These are phyloP conservation scores for Gambusia affinis DNA, from an alignment of 2,113 vertebrate genomes.

Conservation along the genomic window DNA sequence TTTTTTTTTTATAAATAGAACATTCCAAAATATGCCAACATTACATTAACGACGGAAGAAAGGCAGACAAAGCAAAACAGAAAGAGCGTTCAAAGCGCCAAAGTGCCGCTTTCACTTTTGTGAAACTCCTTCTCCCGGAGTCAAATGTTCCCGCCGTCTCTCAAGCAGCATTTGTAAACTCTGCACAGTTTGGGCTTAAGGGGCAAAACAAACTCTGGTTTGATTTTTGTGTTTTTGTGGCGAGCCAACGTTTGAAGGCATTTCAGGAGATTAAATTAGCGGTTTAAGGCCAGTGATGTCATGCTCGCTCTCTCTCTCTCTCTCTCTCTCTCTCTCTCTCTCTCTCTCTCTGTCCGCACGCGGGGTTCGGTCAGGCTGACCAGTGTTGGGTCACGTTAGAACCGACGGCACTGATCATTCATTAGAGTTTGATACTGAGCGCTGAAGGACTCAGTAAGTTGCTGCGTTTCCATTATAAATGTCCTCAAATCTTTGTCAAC, in stretches of 20 bases:
- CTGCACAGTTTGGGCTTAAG: constrained; percentile 16
- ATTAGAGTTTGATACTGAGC: neutral
- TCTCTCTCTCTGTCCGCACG: neutral
- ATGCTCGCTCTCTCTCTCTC: constrained; percentile 29
- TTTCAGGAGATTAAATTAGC: constrained; percentile 46
- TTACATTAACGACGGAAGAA: constrained; percentile 6
- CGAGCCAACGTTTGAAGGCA: constrained; percentile 33
- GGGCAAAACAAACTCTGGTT: constrained; percentile 28
- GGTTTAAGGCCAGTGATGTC: constrained; percentile 48
- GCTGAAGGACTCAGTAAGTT: neutral
- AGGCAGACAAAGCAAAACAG: constrained; percentile 35
- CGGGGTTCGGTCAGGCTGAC: constrained; percentile 11
- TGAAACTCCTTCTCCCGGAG: neutral
- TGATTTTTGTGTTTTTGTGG: constrained; percentile 24
- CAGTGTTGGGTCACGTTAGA: constrained; percentile 16
- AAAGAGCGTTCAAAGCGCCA: constrained; percentile 20
- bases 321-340: constrained; percentile 14
- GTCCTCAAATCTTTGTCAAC: too few species aligned
- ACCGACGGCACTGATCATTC: neutral
- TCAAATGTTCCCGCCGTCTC: constrained; percentile 28
- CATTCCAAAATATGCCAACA: neutral
- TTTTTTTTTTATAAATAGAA: too few species aligned
- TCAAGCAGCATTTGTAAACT: constrained; percentile 13
- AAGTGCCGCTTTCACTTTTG: constrained; percentile 23
- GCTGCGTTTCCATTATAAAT: too few species aligned